These are phyloP conservation scores for Cataglyphis hispanica DNA, from an alignment of 1,140 invertebrate genomes.

Conservation along the genomic window DNA sequence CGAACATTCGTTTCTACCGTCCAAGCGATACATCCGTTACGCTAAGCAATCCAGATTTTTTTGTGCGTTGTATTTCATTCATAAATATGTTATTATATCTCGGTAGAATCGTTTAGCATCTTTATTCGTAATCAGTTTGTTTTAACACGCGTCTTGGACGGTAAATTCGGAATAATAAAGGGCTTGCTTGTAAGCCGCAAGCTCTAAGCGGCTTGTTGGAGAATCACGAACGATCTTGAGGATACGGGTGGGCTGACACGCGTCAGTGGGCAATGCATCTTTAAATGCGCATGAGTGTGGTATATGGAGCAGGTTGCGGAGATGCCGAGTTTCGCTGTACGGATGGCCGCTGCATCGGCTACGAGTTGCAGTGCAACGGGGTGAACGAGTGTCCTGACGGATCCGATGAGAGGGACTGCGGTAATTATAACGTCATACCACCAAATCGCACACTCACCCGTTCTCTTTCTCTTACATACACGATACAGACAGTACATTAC, in stretches of 20 bases:
- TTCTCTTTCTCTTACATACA: constrained; percentile 1
- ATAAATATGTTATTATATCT: neutral
- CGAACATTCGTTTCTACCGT: constrained; percentile 41
- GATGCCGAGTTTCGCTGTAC: constrained; percentile 90
- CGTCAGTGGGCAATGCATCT: constrained; percentile 46
- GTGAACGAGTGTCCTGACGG: constrained; percentile 90
- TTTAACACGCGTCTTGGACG: constrained; percentile 2
- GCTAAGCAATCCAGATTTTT: neutral
- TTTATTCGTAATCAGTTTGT: neutral
- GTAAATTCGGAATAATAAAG: constrained; percentile 31
- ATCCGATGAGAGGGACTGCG: constrained; percentile 91
- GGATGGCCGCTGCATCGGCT: constrained; percentile 89
- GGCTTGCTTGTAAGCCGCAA: constrained; percentile 26
- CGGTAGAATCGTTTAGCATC: neutral
- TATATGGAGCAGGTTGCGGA: constrained; percentile 87
- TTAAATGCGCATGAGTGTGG: constrained; percentile 82
- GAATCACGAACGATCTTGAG: neutral
- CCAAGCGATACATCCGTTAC: neutral
- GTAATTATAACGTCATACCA: constrained; percentile 87
- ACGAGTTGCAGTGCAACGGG: constrained; percentile 89
- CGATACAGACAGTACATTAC: neutral
- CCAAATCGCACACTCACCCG: neutral
- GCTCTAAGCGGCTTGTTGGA: constrained; percentile 18
- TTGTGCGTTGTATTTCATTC: neutral
- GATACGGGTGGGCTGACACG: constrained; percentile 43